Evolutionary conservation across 2,113 vertebrate genomes (phyloP).

Genomic region (Lycaon pictus): DNA sequence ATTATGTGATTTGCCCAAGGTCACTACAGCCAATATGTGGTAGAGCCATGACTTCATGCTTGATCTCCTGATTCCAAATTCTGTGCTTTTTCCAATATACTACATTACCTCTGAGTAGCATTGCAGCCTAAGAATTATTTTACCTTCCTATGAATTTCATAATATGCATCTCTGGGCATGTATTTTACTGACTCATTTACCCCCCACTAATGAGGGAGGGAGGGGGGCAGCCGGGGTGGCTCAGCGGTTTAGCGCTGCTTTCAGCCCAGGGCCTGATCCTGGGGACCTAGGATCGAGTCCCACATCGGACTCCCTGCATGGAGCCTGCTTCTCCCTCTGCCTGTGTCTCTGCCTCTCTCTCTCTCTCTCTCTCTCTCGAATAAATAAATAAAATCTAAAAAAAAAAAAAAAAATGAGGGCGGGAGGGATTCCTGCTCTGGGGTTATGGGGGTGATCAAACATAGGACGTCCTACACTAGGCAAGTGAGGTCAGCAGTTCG

Average conservation of each 20-base stretch:
- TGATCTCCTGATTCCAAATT: background rate
- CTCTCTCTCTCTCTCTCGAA: no score
- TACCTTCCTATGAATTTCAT: background rate
- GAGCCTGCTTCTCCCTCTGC: no score
- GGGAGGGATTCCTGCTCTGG: background rate
- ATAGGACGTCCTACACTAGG: background rate
- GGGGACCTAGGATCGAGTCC: no score
- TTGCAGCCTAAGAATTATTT: background rate
- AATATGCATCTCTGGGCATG: background rate
- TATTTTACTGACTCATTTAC: background rate
- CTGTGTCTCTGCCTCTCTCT: no score
- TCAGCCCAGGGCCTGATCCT: no score
- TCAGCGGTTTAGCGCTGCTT: no score
- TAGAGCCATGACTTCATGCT: background rate
- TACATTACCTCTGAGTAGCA: slow-evolving; percentile 1
- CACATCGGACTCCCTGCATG: no score
- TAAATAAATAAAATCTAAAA: no score
- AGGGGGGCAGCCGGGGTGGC: background rate
- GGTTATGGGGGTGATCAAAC: background rate
- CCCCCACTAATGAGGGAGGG: background rate
- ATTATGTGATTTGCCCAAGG: background rate
- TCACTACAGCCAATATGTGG: background rate
- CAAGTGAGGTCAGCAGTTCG: background rate
- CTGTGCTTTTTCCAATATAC: background rate
- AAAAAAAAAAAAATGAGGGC: background rate